Conservation (phyloP, 92 coral and sea anemone species). For the Micromussa lordhowensis region DNA sequence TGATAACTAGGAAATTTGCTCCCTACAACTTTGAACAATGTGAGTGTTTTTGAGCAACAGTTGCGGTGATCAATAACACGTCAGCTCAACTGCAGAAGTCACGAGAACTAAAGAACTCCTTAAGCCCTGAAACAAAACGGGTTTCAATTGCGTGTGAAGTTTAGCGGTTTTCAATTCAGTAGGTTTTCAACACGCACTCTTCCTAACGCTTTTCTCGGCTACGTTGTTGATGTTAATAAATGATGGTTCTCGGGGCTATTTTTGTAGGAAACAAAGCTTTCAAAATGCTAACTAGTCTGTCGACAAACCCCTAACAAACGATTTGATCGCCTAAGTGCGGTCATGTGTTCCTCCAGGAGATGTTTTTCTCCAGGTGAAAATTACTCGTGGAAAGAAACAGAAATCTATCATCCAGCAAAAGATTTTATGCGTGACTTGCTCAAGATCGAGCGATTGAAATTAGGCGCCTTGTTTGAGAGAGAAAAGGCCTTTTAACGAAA, state of each 20-base stretch:
- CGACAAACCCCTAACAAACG: slow-evolving; percentile 35
- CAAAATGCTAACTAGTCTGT: slow-evolving; percentile 49
- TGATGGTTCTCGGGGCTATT: slow-evolving; percentile 35
- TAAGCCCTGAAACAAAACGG: slow-evolving; percentile 39
- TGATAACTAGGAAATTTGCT: slow-evolving; percentile 43
- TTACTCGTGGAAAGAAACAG: slow-evolving; percentile 16
- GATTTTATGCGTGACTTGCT: slow-evolving; percentile 27
- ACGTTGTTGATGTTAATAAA: slow-evolving; percentile 41
- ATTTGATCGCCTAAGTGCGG: slow-evolving; percentile 16
- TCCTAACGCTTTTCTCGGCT: slow-evolving; percentile 12
- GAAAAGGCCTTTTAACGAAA: slow-evolving; percentile 28
- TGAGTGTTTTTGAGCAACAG: slow-evolving; percentile 47
- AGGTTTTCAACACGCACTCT: neutral
- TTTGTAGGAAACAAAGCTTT: slow-evolving; percentile 42
- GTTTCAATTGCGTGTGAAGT: slow-evolving; percentile 9
- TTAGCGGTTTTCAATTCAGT: slow-evolving; percentile 22
- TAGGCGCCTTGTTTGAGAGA: neutral
- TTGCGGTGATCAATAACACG: slow-evolving; percentile 44
- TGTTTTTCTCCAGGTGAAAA: slow-evolving; percentile 33
- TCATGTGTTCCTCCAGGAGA: slow-evolving; percentile 37
- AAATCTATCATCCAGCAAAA: slow-evolving; percentile 20
- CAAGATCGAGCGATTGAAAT: neutral
- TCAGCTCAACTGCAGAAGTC: slow-evolving; percentile 30
- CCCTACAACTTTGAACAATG: slow-evolving; percentile 58
- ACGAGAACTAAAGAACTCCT: slow-evolving; percentile 40